These are phyloP conservation scores for Edolisoma coerulescens DNA, from an alignment of 2,113 vertebrate species.

Conservation along the genomic window DNA sequence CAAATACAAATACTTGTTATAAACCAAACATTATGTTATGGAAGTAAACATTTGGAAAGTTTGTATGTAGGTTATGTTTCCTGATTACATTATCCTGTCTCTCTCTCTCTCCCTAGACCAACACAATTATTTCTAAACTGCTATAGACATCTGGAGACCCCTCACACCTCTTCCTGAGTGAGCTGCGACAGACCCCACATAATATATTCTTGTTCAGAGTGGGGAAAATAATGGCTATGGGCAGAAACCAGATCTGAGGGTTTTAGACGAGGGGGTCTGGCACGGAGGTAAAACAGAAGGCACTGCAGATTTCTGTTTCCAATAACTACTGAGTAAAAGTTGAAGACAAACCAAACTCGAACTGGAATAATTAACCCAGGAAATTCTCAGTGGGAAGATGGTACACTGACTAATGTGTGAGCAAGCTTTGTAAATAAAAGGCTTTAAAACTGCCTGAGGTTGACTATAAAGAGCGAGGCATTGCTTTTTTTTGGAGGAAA, in stretches of 20 bases:
- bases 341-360: conserved; percentile 27
- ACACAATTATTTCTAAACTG: conserved; percentile 23
- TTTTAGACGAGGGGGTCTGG: not conserved
- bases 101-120: not conserved
- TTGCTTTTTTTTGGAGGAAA: conserved; percentile 1
- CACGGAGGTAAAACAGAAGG: conserved; percentile 47
- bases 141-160: conserved; percentile 26
- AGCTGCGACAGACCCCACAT: not conserved
- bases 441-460: conserved; percentile 46
- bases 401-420: conserved; percentile 38
- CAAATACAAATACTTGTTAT: not conserved
- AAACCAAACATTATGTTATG: not conserved
- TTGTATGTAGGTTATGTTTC: conserved; percentile 39
- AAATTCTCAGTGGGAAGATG: conserved; percentile 36
- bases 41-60: not conserved
- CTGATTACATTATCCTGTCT: not conserved
- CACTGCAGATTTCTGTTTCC: conserved; percentile 48
- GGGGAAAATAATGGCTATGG: conserved; percentile 13
- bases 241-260: conserved; percentile 20
- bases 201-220: not conserved
- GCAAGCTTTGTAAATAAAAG: conserved; percentile 38
- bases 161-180: conserved; percentile 14
- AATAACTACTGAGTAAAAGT: conserved; percentile 46
- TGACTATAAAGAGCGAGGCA: conserved; percentile 24
- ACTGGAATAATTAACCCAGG: conserved; percentile 30